Evolutionary conservation across 2,797 vertebrate species (phyloP).

Genomic region (Pantherophis alleghaniensis): DNA sequence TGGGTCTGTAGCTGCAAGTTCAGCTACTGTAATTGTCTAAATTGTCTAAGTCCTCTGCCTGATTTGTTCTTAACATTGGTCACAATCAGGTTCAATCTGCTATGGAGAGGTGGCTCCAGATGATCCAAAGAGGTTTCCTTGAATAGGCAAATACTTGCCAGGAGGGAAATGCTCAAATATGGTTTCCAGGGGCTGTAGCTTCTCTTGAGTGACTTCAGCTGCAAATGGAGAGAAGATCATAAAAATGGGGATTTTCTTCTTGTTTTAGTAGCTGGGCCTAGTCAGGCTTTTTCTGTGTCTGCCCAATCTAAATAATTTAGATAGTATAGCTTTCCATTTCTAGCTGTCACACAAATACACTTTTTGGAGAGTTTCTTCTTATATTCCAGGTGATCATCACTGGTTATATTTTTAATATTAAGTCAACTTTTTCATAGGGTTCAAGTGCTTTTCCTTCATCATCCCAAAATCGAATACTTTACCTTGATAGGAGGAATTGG

Average conservation of each 20-base stretch:
- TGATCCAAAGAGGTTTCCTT: not conserved
- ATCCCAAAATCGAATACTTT: not conserved
- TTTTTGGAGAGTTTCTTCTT: not conserved
- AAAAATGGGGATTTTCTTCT: not conserved
- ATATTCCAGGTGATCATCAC: not conserved
- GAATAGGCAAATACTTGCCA: not conserved
- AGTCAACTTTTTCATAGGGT: not conserved
- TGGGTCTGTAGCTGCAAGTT: not conserved
- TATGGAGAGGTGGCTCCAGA: not conserved
- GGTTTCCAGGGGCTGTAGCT: not conserved
- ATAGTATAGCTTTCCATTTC: not conserved
- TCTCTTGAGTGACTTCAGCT: not conserved
- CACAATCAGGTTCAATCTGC: not conserved
- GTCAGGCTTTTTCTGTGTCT: not conserved
- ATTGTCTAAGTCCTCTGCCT: not conserved
- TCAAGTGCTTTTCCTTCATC: not conserved
- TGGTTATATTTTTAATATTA: not conserved
- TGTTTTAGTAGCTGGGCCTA: not conserved
- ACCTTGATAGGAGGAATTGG: not conserved
- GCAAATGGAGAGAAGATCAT: not conserved
- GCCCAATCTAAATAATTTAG: not conserved
- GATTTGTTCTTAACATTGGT: not conserved
- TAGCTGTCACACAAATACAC: not conserved
- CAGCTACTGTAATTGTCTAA: not conserved
- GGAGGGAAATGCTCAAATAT: not conserved